Base-by-base conservation (phyloP, 2,888 invertebrate genomes). In the Acrocyrtus sp. region DNA sequence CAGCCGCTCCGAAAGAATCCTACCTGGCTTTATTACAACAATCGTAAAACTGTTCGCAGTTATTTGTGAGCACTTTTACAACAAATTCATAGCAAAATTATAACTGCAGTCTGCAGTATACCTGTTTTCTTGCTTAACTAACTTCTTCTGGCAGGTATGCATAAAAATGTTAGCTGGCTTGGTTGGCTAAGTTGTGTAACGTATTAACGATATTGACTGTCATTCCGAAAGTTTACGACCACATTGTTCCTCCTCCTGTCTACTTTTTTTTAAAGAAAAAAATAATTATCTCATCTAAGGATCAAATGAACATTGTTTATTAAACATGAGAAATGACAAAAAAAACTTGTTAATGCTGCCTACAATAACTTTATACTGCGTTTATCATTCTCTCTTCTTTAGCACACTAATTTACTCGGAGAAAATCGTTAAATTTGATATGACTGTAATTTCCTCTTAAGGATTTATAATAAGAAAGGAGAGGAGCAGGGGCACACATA, bases 341-440 rank as follows among this genome's bases (percentile, higher is more conserved):
- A 34, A 61, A 61, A 61, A 61, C 61, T 61, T 60, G 58, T 60
- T 60, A 60, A 15, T 19, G 12, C 39, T 24, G 26, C 26, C 48
- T 29, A 48, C 34, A 5, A 48, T 8, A 10, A 19, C 47, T 34
- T 47, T 27, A 10, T 58, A 15, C 8, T 62, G 39, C 62, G 45
- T 39, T 24, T 61, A 24, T 50, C 27, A 50, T 39, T 48, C 26
- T 17, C 22, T 43, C 54, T 54, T 54, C 56, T 65, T 66, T 67
- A 68, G 50, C 57, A 26, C 47, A 69, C 69, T 61, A 69, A 69
- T 69, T 69, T 69, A 53, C 54, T 61, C 29, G 4, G 17, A 50
- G 61, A 56, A 41, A 62, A 54, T 62, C 61, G 56, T 69, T 69
- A 62, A 69, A 69, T 47, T 41, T 47, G 58, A 69, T 53, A 69